These are phyloP conservation scores for Nomada ferruginata DNA, from an alignment of 2,888 invertebrate genomes.

Conservation along the genomic window DNA sequence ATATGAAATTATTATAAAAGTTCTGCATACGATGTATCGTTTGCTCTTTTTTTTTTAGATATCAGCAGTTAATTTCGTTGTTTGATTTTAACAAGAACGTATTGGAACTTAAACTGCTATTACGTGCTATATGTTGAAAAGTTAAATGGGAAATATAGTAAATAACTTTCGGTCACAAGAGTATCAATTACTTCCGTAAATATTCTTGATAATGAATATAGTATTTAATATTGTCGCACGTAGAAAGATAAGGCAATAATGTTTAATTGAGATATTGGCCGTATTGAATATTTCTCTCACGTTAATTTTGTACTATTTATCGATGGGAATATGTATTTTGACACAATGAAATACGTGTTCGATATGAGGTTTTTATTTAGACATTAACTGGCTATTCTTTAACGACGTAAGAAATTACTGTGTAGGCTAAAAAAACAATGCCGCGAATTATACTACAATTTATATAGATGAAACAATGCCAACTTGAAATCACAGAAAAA, in stretches of 20 bases:
- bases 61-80: too few species aligned
- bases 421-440: too few species aligned
- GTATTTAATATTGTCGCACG: background rate
- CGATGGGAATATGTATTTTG: background rate
- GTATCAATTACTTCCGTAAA: background rate
- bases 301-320: background rate
- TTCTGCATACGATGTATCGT: background rate
- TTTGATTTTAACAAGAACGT: background rate
- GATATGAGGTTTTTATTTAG: background rate
- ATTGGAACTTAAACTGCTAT: background rate
- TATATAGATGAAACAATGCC: too few species aligned
- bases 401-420: too few species aligned
- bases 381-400: background rate
- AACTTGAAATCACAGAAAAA: too few species aligned
- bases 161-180: background rate
- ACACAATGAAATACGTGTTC: background rate
- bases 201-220: too few species aligned
- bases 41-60: background rate
- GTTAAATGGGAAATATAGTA: background rate
- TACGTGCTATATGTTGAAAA: too few species aligned
- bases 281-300: background rate
- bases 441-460: too few species aligned
- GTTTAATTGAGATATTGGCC: background rate
- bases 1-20: background rate
- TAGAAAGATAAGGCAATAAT: background rate